Evolutionary conservation across 1,140 invertebrate species (phyloP).

Genomic region (Aphelenchoides fujianensis): DNA sequence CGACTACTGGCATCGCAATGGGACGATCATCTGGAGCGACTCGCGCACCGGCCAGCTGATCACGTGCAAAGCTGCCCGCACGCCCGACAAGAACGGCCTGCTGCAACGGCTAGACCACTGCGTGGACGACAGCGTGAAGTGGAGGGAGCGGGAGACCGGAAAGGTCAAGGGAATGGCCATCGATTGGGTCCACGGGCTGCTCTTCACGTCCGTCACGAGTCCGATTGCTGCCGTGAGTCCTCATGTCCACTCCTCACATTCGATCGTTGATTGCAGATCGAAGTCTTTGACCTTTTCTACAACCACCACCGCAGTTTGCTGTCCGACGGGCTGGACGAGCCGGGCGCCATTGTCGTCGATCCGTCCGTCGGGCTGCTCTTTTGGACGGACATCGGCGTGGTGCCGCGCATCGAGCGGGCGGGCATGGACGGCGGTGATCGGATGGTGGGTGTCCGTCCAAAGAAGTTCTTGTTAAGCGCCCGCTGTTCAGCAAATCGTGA

Average conservation of each 20-base stretch:
- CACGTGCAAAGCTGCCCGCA: conserved; percentile 62
- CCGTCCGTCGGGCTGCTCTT: conserved; percentile 67
- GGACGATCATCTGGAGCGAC: conserved; percentile 91
- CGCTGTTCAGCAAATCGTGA: conserved; percentile 68
- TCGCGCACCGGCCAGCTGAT: conserved; percentile 80
- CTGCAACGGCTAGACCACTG: conserved; percentile 15
- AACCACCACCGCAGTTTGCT: conserved; percentile 70
- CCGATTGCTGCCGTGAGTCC: too few species aligned
- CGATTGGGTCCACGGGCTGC: conserved; percentile 90
- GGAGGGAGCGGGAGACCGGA: conserved; percentile 77
- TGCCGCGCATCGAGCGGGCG: conserved; percentile 62
- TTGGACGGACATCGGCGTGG: conserved; percentile 64
- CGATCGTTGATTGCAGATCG: conserved; percentile 28
- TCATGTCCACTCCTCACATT: too few species aligned
- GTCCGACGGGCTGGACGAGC: conserved; percentile 79
- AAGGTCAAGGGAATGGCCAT: conserved; percentile 87
- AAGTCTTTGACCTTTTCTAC: conserved; percentile 38
- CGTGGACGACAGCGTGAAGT: conserved; percentile 71
- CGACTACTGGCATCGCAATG: conserved; percentile 60
- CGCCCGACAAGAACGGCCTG: conserved; percentile 23
- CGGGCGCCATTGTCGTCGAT: conserved; percentile 84
- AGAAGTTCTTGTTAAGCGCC: too few species aligned
- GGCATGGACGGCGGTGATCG: conserved; percentile 63
- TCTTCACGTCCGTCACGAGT: conserved; percentile 97
- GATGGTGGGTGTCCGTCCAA: too few species aligned